Evolutionary conservation across 2,888 invertebrate genomes (phyloP).

Genomic region (Clivina fossor): DNA sequence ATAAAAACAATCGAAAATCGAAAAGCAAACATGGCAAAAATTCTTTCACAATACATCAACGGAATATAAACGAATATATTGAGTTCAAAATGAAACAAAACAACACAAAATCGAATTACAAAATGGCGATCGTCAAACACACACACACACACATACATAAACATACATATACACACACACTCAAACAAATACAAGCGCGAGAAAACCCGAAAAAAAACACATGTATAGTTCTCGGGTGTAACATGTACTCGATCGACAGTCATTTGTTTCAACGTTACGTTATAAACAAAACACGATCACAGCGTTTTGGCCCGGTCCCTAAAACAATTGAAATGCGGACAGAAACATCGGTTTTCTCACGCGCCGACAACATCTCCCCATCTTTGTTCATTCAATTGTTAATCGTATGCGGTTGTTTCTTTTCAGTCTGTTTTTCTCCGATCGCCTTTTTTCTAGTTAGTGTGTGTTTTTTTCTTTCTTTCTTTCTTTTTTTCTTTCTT

Average conservation of each 20-base stretch:
- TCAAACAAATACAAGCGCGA: too few relatives aligned
- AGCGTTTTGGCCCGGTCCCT: slow-evolving; percentile 1
- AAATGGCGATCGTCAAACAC: slow-evolving; percentile 2
- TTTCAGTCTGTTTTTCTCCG: background rate
- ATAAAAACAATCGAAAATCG: too few relatives aligned
- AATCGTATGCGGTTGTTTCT: background rate
- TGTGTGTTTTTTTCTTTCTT: background rate
- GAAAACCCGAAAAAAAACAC: too few relatives aligned
- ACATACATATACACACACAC: slow-evolving; percentile 1
- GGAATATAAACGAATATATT: slow-evolving; percentile 11
- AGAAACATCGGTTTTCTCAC: slow-evolving; percentile 35
- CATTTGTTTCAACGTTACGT: slow-evolving; percentile 16
- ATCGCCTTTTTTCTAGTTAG: background rate
- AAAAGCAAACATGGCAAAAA: too few relatives aligned
- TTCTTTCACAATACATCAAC: slow-evolving; percentile 5
- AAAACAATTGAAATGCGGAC: slow-evolving; percentile 34
- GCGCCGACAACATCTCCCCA: slow-evolving; percentile 25
- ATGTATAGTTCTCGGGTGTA: background rate
- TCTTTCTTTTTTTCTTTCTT: background rate
- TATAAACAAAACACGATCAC: slow-evolving; percentile 19
- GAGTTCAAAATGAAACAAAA: slow-evolving; percentile 15
- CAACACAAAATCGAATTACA: slow-evolving; percentile 6
- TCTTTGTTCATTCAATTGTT: slow-evolving; percentile 15
- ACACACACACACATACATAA: background rate
- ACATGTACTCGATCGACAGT: background rate